phyloP scores from a whole-genome alignment of 1,140 invertebrate species.

The Drosophila willistoni region DNA sequence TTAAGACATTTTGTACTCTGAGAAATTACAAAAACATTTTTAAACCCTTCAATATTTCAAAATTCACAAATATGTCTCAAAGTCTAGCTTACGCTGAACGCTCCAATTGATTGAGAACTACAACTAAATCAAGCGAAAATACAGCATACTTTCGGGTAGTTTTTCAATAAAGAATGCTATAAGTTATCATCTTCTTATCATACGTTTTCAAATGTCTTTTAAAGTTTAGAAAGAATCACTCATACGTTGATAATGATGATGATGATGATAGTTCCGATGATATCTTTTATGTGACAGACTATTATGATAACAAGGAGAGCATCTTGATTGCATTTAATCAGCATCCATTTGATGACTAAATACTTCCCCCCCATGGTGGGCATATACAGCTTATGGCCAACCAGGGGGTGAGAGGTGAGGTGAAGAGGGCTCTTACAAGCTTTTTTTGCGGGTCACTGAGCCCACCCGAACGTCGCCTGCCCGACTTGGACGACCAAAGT shows the following conservation, averaged over 20 bases:
- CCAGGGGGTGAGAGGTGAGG: slow-evolving; percentile 11
- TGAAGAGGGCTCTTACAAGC: background rate
- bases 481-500: slow-evolving; percentile 26
- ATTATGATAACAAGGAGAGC: background rate
- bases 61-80: too few species aligned
- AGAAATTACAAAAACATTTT: too few species aligned
- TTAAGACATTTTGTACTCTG: too few species aligned
- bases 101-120: too few species aligned
- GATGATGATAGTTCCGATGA: background rate
- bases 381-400: slow-evolving; percentile 8
- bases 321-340: slow-evolving; percentile 58
- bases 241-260: background rate
- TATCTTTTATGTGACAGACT: background rate
- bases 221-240: background rate
- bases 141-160: too few species aligned
- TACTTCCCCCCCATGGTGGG: slow-evolving; percentile 39
- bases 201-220: too few species aligned
- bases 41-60: too few species aligned
- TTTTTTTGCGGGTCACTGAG: slow-evolving; percentile 18
- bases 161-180: too few species aligned
- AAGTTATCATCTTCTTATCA: too few species aligned
- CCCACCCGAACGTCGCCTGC: background rate
- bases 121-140: too few species aligned
- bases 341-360: slow-evolving; percentile 57
- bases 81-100: too few species aligned